These are phyloP conservation scores for Cyanoderma ruficeps DNA, from an alignment of 2,113 vertebrate species.

Conservation along the genomic window DNA sequence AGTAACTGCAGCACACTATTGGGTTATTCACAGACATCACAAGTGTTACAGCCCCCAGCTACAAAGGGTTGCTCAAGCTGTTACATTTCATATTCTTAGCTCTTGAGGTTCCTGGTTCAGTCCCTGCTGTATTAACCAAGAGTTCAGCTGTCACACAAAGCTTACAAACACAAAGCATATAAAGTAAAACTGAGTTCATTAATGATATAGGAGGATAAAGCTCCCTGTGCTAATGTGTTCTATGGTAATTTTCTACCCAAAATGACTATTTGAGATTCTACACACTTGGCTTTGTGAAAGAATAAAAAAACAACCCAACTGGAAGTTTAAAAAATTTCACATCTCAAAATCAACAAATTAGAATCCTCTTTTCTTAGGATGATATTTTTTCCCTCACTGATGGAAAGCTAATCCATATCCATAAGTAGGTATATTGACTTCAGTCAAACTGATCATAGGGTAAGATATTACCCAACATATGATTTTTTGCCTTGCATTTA, in stretches of 20 bases:
- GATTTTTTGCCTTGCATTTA: neutral
- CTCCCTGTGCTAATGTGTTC: neutral
- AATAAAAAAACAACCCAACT: neutral
- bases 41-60: neutral
- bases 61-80: neutral
- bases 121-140: neutral
- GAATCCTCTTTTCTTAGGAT: neutral
- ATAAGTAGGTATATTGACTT: neutral
- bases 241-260: neutral
- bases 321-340: neutral
- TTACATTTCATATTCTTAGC: neutral
- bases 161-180: neutral
- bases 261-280: neutral
- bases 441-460: neutral
- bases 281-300: neutral
- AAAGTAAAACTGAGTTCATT: neutral
- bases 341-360: neutral
- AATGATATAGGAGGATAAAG: neutral
- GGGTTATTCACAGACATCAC: neutral
- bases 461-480: neutral
- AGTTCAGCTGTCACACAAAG: neutral
- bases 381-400: neutral
- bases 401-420: neutral
- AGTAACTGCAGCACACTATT: neutral
- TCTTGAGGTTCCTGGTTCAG: neutral